phyloP scores from a whole-genome alignment of 2,797 vertebrate genomes.

The Lepus oiostolus region DNA sequence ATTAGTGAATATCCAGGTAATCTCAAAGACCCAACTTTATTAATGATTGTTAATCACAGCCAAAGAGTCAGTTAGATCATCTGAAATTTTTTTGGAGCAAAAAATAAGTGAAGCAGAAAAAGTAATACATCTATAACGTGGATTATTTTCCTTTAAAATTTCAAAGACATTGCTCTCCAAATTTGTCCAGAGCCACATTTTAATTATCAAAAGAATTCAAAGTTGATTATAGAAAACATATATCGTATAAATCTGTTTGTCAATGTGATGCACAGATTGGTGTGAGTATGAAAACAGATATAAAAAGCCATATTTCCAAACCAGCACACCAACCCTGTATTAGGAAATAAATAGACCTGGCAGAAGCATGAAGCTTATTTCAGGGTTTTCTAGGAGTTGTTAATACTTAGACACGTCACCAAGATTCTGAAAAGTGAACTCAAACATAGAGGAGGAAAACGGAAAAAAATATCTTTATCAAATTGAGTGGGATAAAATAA shows the following conservation, averaged over 20 bases:
- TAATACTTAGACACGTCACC: too few relatives aligned
- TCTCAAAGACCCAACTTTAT: background rate
- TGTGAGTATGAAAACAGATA: background rate
- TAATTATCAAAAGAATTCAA: background rate
- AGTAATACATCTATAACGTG: background rate
- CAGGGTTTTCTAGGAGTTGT: background rate
- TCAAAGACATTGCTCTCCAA: background rate
- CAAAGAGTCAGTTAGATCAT: background rate
- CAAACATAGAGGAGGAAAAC: background rate
- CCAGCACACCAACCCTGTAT: background rate
- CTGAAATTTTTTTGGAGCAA: background rate
- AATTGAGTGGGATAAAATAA: background rate
- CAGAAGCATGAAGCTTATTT: background rate
- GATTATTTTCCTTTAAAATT: background rate
- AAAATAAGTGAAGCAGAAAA: background rate
- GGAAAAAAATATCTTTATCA: background rate
- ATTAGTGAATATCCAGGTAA: background rate
- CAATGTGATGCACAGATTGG: background rate
- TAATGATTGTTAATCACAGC: background rate
- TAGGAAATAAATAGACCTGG: background rate
- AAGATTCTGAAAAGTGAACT: conserved; percentile 31
- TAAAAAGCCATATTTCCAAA: background rate
- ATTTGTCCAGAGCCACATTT: background rate
- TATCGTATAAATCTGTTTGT: background rate
- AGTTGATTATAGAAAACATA: background rate